A percentile compares a stretch with the other conserved stretches of the same genome.
These are phyloP conservation scores for Linnaemya tessellans DNA, from an alignment of 2,888 invertebrate genomes.

Conservation along the genomic window DNA sequence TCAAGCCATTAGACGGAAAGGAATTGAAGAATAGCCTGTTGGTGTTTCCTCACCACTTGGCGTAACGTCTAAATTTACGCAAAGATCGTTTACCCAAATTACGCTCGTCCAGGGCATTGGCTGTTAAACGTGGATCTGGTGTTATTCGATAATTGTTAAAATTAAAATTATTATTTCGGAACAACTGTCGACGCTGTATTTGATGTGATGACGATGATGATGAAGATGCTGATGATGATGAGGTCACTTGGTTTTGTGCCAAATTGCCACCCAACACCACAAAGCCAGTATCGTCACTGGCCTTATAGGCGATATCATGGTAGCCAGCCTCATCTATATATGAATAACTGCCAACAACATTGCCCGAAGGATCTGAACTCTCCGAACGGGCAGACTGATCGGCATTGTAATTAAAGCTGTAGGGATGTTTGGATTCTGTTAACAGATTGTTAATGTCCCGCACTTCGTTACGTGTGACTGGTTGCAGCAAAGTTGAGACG, in stretches of 20 bases:
- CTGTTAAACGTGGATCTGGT: conserved; percentile 33
- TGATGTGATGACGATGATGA: conserved; percentile 33
- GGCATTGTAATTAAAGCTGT: conserved; percentile 78
- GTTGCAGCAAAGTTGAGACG: conserved; percentile 22
- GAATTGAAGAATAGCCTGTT: not conserved
- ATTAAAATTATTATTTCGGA: conserved; percentile 59
- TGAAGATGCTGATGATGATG: not conserved
- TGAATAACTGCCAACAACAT: conserved; percentile 86
- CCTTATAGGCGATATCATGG: conserved; percentile 89
- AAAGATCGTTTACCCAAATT: conserved; percentile 70
- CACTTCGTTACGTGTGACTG: conserved; percentile 47
- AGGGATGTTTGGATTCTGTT: conserved; percentile 57
- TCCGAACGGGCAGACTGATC: conserved; percentile 79
- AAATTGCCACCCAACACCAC: conserved; percentile 81
- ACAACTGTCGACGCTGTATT: conserved; percentile 51
- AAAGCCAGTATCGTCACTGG: conserved; percentile 89
- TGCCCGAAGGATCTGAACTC: conserved; percentile 79
- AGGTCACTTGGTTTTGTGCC: conserved; percentile 67
- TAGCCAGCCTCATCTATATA: conserved; percentile 89
- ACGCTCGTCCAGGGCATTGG: conserved; percentile 62
- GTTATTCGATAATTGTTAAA: conserved; percentile 60
- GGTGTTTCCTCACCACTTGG: conserved; percentile 61
- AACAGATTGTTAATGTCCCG: conserved; percentile 58
- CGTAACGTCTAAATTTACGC: conserved; percentile 71
- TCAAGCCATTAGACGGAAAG: no score